Evolutionary conservation across 2,888 invertebrate species (phyloP), one percentile per base, ranked within the genome.

Genomic region (Epistrophella euchroma): DNA sequence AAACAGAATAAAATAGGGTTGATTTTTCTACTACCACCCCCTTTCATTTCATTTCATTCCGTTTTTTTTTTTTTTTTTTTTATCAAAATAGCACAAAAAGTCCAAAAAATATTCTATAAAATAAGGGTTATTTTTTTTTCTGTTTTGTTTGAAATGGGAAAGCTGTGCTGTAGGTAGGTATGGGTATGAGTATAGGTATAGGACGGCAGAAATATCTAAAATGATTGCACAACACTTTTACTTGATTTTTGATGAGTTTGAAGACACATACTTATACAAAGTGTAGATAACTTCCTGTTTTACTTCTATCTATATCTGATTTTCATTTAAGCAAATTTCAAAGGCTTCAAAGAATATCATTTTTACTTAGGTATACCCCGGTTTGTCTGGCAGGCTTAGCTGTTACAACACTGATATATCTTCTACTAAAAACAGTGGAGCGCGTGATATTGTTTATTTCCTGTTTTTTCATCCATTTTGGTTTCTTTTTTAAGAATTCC

Each of bases 1-100:
- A 82, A 86, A 78, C 86, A 86, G 81, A 86, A 86, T 81, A 79
- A 86, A 85, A 74, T 68, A 66, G 81, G 86, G 85, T 76, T 81
- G 86, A 81, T 81, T 81, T 77, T 76, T 25, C 77, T 35, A 19
- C 77, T 35, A 19, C 77, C 52, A 37, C 56, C 47, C 76, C 45
- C 71, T 68, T 66, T 76, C 43, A 22, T 68, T 50, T 43, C 52
- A 50, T 45, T 17, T 9, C 52, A 4, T 52, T 43, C 45, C 47
- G 28, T 50, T 56, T 74, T 50, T 60, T 73, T 83, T 76, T 85
- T 25, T 32, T 32, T 32, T 32, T 28, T 32, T 32, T 62, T 71
- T 58, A 81, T 74, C 71, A 81, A 86, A 81, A 86, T 68, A 80
- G 71, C 52, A 72, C 50, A 80, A 80, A 75, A 81, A 85, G 62